These are phyloP conservation scores for Felis chaus DNA, from an alignment of 2,113 vertebrate genomes.

Conservation along the genomic window DNA sequence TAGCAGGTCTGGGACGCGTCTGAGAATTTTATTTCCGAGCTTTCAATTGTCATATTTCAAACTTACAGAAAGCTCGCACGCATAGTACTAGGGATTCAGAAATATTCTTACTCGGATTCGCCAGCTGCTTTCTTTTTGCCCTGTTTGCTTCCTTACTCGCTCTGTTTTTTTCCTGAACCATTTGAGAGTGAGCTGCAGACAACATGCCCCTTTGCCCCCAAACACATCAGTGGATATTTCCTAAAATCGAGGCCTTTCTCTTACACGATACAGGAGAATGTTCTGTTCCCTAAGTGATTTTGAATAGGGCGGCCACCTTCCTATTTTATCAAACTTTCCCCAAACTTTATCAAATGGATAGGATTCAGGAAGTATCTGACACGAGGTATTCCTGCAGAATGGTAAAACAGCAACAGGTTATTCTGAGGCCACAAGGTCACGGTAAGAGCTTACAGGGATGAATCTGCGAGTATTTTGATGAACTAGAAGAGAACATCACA, in stretches of 20 bases:
- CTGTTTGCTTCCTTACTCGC: neutral
- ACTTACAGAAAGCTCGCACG: neutral
- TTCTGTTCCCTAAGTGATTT: neutral
- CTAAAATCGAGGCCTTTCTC: neutral
- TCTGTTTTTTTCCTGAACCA: neutral
- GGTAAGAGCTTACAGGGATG: neutral
- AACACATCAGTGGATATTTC: neutral
- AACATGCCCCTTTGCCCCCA: neutral
- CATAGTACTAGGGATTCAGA: neutral
- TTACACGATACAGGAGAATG: neutral
- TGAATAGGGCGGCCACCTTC: neutral
- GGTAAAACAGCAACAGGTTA: neutral
- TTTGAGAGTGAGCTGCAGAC: neutral
- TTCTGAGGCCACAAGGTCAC: neutral
- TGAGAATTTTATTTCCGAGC: neutral
- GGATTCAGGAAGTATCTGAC: neutral
- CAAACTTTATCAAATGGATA: neutral
- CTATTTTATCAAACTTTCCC: neutral
- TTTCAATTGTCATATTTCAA: neutral
- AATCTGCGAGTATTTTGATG: neutral
- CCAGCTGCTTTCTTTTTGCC: neutral
- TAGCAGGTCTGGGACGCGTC: neutral
- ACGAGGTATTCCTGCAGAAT: neutral
- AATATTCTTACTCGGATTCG: neutral
- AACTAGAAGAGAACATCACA: neutral